Percentiles rank a stretch among this genome's conserved stretches.
Conservation (phyloP, 2,888 invertebrate species). For the Melanophora roralis region DNA sequence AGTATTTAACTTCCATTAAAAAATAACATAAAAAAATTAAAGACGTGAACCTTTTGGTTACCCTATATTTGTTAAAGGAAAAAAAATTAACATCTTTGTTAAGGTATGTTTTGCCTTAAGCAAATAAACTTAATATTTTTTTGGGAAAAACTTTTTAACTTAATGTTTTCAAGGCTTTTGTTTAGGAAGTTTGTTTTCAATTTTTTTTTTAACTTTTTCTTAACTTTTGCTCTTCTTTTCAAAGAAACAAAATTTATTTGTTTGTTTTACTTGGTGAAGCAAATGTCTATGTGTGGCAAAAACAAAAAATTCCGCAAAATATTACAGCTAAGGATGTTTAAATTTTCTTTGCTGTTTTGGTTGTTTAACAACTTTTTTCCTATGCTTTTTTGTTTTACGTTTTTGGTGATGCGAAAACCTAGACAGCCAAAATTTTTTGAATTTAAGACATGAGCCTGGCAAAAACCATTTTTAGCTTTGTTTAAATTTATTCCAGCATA, state of each 20-base stretch:
- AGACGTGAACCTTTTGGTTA: no score
- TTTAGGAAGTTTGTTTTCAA: not conserved
- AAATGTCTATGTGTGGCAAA: not conserved
- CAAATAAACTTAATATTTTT: slow-evolving; percentile 23
- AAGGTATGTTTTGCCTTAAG: not conserved
- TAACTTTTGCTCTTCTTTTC: not conserved
- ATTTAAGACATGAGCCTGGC: slow-evolving; percentile 35
- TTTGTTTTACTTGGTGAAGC: not conserved
- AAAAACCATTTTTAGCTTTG: not conserved
- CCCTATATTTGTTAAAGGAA: no score
- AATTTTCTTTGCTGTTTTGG: slow-evolving; percentile 11
- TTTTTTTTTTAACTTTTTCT: no score
- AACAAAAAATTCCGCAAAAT: not conserved
- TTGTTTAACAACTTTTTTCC: not conserved
- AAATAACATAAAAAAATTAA: no score
- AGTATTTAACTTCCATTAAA: no score
- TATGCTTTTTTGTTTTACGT: not conserved
- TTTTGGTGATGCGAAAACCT: slow-evolving; percentile 43
- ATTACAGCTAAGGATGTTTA: slow-evolving; percentile 22
- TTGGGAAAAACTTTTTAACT: not conserved
- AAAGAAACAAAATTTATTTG: not conserved
- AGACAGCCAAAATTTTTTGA: slow-evolving; percentile 46
- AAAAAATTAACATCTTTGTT: not conserved
- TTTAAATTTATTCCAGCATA: not conserved
- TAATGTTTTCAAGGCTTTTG: not conserved